Conservation (phyloP, 2,888 invertebrate genomes). For the Syritta pipiens region DNA sequence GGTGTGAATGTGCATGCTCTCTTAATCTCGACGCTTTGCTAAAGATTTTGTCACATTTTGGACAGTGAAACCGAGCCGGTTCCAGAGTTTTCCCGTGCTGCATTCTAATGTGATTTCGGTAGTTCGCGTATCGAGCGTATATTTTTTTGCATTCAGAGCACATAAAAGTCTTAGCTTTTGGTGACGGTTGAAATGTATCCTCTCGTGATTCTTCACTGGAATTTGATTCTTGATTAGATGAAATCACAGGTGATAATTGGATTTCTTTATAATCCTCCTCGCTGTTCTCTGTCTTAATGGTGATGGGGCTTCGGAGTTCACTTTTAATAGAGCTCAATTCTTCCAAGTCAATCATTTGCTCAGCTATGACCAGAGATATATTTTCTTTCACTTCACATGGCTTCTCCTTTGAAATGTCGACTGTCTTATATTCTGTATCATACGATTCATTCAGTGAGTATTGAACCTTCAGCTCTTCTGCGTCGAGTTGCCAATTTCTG, state of each 20-base stretch:
- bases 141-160: constrained; percentile 42
- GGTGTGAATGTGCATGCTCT: constrained; percentile 69
- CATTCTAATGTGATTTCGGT: constrained; percentile 71
- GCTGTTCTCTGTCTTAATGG: constrained; percentile 34
- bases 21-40: constrained; percentile 67
- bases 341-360: constrained; percentile 34
- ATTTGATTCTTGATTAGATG: too few species aligned
- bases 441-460: constrained; percentile 71
- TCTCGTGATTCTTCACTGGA: constrained; percentile 2
- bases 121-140: constrained; percentile 65
- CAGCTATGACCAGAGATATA: neutral
- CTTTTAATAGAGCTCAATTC: constrained; percentile 52
- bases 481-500: constrained; percentile 69
- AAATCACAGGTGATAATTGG: too few species aligned
- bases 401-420: constrained; percentile 20
- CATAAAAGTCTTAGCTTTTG: neutral
- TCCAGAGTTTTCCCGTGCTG: constrained; percentile 63
- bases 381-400: constrained; percentile 29
- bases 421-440: constrained; percentile 70
- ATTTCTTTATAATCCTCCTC: neutral
- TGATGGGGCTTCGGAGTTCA: constrained; percentile 12
- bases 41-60: constrained; percentile 70
- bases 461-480: constrained; percentile 71
- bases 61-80: constrained; percentile 68
- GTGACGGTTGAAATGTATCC: neutral